phyloP scores from a whole-genome alignment of 1,140 invertebrate genomes.

The Muscidifurax raptorellus region DNA sequence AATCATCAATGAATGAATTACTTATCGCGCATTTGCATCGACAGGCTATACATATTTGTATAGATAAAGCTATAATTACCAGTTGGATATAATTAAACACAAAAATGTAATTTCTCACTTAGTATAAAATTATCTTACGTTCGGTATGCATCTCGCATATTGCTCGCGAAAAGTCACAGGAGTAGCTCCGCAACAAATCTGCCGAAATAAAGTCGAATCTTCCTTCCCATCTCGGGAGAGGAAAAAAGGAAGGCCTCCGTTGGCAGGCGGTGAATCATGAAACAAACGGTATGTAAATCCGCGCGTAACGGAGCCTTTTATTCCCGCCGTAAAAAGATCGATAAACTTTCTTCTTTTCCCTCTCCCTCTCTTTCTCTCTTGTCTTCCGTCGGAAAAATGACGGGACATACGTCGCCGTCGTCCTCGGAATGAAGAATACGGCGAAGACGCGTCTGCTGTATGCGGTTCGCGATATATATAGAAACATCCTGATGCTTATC shows the following conservation, averaged over 20 bases:
- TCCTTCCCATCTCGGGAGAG: background rate
- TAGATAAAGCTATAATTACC: no score
- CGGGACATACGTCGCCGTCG: constrained; percentile 61
- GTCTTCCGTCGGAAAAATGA: constrained; percentile 63
- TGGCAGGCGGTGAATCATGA: constrained; percentile 61
- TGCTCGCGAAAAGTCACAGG: background rate
- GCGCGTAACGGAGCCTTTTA: constrained; percentile 65
- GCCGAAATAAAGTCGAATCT: constrained; percentile 17
- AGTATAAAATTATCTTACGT: no score
- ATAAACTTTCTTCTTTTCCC: constrained; percentile 57
- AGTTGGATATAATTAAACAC: no score
- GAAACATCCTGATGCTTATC: constrained; percentile 9
- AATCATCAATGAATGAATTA: background rate
- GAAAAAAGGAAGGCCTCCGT: constrained; percentile 25
- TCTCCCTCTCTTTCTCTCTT: constrained; percentile 37
- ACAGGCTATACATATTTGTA: no score
- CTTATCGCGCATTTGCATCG: no score
- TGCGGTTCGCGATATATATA: background rate
- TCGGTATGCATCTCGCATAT: no score
- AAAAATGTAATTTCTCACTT: no score
- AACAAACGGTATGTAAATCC: constrained; percentile 66
- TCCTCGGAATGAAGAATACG: constrained; percentile 61
- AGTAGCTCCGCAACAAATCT: background rate
- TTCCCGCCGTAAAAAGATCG: constrained; percentile 67
- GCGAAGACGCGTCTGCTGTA: background rate